Conservation (phyloP, 2,888 invertebrate genomes). For the Bruchidius siliquastri region DNA sequence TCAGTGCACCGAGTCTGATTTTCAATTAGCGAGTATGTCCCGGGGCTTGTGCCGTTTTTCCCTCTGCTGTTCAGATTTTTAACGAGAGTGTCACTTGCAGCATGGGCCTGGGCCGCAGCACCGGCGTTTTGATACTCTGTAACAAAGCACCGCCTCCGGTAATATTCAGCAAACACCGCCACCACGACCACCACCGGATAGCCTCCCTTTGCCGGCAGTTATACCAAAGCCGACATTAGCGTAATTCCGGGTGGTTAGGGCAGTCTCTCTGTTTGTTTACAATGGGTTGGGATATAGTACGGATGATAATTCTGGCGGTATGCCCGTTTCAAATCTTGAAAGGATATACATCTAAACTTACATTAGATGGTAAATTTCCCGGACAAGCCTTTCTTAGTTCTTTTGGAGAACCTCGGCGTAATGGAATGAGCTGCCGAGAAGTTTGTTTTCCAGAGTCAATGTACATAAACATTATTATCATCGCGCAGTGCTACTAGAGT, state of each 20-base stretch:
- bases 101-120: constrained; percentile 3
- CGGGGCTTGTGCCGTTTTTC: constrained; percentile 16
- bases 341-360: too few species aligned
- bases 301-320: not conserved
- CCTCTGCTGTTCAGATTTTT: constrained; percentile 33
- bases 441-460: too few species aligned
- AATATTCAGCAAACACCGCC: constrained; percentile 3
- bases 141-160: constrained; percentile 33
- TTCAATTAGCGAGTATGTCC: constrained; percentile 40
- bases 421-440: too few species aligned
- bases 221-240: not conserved
- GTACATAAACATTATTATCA: too few species aligned
- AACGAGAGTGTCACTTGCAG: constrained; percentile 47
- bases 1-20: constrained; percentile 31
- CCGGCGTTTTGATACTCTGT: constrained; percentile 40
- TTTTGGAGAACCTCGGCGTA: too few species aligned
- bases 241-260: not conserved
- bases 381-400: too few species aligned
- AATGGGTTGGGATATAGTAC: not conserved
- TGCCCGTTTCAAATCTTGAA: not conserved
- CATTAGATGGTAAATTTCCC: too few species aligned
- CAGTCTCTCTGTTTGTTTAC: not conserved
- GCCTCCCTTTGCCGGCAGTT: not conserved
- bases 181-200: not conserved
- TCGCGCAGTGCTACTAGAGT: too few species aligned